phyloP scores from a whole-genome alignment of 2,797 vertebrate species.

The Aplochiton taeniatus region DNA sequence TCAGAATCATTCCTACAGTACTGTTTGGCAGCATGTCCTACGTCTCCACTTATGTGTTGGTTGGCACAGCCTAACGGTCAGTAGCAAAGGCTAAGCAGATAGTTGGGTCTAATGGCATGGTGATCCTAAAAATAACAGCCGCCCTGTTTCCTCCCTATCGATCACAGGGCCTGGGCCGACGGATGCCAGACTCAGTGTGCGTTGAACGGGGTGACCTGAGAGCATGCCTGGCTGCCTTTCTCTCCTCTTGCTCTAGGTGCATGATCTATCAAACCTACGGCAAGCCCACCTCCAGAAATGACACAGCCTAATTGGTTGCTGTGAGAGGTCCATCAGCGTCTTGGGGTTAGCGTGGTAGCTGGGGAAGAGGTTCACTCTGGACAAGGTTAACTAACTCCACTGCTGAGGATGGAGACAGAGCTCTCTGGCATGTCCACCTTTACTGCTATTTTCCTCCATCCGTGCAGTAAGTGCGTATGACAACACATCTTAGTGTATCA shows the following conservation, averaged over 20 bases:
- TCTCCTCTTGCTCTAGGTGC: constrained; percentile 48
- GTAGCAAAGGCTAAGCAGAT: constrained; percentile 75
- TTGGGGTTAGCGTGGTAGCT: constrained; percentile 46
- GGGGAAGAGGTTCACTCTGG: constrained; percentile 45
- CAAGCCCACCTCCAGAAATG: constrained; percentile 58
- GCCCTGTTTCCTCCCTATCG: constrained; percentile 70
- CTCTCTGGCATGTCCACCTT: constrained; percentile 42
- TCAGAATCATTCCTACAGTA: constrained; percentile 43
- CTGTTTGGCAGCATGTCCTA: constrained; percentile 34
- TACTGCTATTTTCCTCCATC: constrained; percentile 14
- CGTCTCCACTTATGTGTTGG: constrained; percentile 58
- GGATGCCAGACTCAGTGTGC: constrained; percentile 35
- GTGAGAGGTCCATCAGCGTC: constrained; percentile 66
- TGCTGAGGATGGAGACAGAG: constrained; percentile 24
- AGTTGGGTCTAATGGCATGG: constrained; percentile 70
- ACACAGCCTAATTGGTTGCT: constrained; percentile 76
- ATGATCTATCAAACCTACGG: constrained; percentile 65
- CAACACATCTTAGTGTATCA: not conserved
- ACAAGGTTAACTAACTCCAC: constrained; percentile 73
- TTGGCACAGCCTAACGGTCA: constrained; percentile 64
- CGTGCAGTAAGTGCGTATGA: not conserved
- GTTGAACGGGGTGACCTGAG: constrained; percentile 63
- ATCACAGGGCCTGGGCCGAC: constrained; percentile 65
- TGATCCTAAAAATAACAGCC: constrained; percentile 76
- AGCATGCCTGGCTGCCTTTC: constrained; percentile 63